Conservation (phyloP, 92 coral and sea anemone species). For the Epizoanthus ramosus region DNA sequence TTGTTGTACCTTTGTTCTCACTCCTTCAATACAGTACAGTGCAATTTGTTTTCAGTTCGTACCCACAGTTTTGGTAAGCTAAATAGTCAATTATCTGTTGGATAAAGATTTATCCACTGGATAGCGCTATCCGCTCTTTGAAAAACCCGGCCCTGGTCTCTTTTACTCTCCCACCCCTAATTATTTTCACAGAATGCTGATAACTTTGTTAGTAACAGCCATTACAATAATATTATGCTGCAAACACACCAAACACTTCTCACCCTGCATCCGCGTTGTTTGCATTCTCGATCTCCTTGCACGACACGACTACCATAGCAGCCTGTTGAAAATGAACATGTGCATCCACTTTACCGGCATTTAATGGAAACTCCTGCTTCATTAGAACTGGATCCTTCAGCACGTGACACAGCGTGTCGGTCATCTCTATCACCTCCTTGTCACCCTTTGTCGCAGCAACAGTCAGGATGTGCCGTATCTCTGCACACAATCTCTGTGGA, state of each 20-base stretch:
- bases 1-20: too few species aligned
- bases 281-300: constrained; percentile 65
- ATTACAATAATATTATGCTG: too few species aligned
- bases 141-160: too few species aligned
- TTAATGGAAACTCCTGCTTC: constrained; percentile 68
- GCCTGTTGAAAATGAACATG: constrained; percentile 70
- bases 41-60: too few species aligned
- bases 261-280: constrained; percentile 72
- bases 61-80: too few species aligned
- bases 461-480: constrained; percentile 52
- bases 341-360: constrained; percentile 63
- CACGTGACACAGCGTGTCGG: constrained; percentile 61
- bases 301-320: constrained; percentile 81
- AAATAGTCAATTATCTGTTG: too few species aligned
- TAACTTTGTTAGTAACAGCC: too few species aligned
- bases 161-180: too few species aligned
- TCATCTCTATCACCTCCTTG: constrained; percentile 57
- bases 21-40: too few species aligned
- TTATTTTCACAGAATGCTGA: too few species aligned
- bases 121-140: too few species aligned
- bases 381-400: constrained; percentile 55
- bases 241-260: constrained; percentile 1
- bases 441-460: constrained; percentile 55
- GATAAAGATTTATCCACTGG: too few species aligned
- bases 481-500: constrained; percentile 51